A percentile compares a stretch with the other conserved stretches of the same genome.
These are phyloP conservation scores for Beris chalybata DNA, from an alignment of 2,888 invertebrate genomes.

Conservation along the genomic window DNA sequence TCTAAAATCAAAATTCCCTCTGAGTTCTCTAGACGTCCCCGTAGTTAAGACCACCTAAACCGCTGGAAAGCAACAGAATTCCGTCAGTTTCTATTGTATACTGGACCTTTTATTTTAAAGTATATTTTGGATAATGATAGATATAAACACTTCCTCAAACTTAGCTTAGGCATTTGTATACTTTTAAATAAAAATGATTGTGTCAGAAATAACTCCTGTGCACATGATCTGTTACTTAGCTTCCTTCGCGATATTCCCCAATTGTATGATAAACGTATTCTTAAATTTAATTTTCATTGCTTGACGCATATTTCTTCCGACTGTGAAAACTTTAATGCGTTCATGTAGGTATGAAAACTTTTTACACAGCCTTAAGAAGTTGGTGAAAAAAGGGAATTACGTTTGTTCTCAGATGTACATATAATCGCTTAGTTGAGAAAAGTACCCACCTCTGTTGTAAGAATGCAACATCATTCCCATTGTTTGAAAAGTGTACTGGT, in stretches of 20 bases:
- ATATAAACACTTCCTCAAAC: conserved; percentile 40
- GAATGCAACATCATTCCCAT: no score
- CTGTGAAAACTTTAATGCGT: no score
- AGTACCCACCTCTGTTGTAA: no score
- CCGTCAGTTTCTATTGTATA: conserved; percentile 31
- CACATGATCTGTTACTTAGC: not conserved
- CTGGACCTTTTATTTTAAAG: conserved; percentile 21
- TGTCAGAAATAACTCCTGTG: not conserved
- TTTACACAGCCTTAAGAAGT: no score
- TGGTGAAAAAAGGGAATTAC: no score
- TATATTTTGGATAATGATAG: conserved; percentile 15
- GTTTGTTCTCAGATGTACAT: no score
- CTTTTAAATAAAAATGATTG: conserved; percentile 16
- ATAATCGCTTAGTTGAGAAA: no score
- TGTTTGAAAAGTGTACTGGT: no score
- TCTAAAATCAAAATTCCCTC: no score
- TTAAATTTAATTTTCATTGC: not conserved
- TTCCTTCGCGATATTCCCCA: no score
- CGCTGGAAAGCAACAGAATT: conserved; percentile 39
- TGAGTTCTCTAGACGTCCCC: conserved; percentile 15
- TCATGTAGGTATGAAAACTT: no score
- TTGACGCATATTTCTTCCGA: not conserved
- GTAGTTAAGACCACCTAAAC: not conserved
- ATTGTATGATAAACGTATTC: not conserved
- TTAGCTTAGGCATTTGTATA: conserved; percentile 37